These are phyloP conservation scores for Argyra leucocephala DNA, from an alignment of 2,888 invertebrate genomes.

Conservation along the genomic window DNA sequence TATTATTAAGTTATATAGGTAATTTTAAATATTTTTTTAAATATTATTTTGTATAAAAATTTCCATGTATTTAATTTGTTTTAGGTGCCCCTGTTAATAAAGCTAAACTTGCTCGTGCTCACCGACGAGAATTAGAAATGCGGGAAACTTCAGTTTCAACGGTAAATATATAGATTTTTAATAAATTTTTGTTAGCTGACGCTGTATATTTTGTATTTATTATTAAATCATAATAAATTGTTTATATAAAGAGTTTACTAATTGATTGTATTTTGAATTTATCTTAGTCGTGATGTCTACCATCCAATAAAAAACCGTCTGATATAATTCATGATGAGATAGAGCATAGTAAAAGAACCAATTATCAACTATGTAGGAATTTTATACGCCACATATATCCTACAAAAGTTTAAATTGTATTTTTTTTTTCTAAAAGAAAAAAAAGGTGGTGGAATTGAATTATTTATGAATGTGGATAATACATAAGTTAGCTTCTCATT, in stretches of 20 bases:
- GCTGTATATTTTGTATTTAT: background rate
- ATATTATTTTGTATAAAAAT: background rate
- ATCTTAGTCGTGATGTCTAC: background rate
- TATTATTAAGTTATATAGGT: slow-evolving; percentile 95
- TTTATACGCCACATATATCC: slow-evolving; percentile 6
- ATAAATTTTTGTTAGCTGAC: background rate
- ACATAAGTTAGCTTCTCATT: background rate
- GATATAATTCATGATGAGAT: background rate
- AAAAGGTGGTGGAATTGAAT: background rate
- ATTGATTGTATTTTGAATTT: background rate
- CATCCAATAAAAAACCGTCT: background rate
- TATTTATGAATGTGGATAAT: slow-evolving; percentile 3
- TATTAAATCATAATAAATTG: no score
- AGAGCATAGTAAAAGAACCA: slow-evolving; percentile 3
- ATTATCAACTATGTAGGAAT: background rate
- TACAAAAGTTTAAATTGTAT: slow-evolving; percentile 2
- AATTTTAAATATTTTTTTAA: no score
- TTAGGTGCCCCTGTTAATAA: slow-evolving; percentile 74
- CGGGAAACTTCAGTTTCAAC: slow-evolving; percentile 72
- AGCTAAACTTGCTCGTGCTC: slow-evolving; percentile 69
- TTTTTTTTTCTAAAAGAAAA: background rate
- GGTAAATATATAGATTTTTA: slow-evolving; percentile 49
- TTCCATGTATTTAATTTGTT: slow-evolving; percentile 28
- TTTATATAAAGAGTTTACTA: no score
- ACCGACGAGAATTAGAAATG: slow-evolving; percentile 59